phyloP scores from a whole-genome alignment of 2,797 vertebrate genomes.

The Petrocephalus sullivani region DNA sequence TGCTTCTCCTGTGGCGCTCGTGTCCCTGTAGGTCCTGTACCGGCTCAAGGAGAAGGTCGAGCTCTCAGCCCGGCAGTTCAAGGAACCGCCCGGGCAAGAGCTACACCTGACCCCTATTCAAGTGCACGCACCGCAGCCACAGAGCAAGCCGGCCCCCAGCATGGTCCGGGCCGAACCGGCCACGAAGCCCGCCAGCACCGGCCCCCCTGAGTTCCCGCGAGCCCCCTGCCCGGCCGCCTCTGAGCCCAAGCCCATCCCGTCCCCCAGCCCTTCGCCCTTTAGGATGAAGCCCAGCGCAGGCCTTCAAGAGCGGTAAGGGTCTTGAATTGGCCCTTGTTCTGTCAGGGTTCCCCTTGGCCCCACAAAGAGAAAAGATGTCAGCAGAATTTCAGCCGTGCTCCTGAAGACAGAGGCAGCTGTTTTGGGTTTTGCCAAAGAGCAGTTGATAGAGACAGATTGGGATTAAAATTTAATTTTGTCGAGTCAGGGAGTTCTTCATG shows the following conservation, averaged over 20 bases:
- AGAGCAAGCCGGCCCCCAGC: constrained; percentile 63
- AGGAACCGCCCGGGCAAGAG: constrained; percentile 66
- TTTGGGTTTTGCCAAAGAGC: background rate
- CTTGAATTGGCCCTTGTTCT: background rate
- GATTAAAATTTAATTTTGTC: no score
- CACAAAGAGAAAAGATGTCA: background rate
- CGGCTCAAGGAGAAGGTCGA: constrained; percentile 83
- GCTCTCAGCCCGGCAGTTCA: constrained; percentile 75
- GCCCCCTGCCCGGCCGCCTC: constrained; percentile 56
- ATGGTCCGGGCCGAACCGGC: constrained; percentile 81
- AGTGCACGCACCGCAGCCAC: constrained; percentile 57
- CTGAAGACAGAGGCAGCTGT: background rate
- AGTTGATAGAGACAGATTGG: background rate
- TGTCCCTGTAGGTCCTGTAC: constrained; percentile 77
- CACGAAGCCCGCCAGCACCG: constrained; percentile 62
- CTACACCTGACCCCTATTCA: constrained; percentile 66
- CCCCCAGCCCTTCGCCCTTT: constrained; percentile 81
- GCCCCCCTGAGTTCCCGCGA: constrained; percentile 45
- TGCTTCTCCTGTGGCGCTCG: constrained; percentile 1
- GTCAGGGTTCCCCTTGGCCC: background rate
- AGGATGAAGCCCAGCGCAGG: constrained; percentile 92
- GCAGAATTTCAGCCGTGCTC: background rate
- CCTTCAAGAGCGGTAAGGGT: constrained; percentile 83
- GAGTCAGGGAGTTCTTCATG: no score
- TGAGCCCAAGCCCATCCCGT: constrained; percentile 69